Evolutionary conservation across 2,888 invertebrate species (phyloP).

Genomic region (Tenthredo livida): DNA sequence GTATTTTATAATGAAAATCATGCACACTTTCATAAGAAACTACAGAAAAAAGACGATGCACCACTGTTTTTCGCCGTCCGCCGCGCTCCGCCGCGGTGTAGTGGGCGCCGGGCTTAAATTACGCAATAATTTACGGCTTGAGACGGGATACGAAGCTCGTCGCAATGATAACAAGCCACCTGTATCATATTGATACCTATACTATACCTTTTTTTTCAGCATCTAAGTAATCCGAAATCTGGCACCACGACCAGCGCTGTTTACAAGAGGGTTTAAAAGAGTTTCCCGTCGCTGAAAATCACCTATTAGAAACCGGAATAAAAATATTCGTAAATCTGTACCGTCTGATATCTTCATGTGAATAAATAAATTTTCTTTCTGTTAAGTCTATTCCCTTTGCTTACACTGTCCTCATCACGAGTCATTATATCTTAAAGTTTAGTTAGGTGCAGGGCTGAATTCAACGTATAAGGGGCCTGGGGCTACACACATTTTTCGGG

Average conservation of each 20-base stretch:
- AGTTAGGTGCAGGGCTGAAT: too few relatives aligned
- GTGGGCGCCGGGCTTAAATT: too few relatives aligned
- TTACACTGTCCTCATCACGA: neutral
- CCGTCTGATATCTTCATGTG: neutral
- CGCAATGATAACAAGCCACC: neutral
- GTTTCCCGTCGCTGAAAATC: neutral
- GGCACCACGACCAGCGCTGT: neutral
- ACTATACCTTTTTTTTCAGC: neutral
- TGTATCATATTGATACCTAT: neutral
- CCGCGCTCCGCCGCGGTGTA: too few relatives aligned
- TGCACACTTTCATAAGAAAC: too few relatives aligned
- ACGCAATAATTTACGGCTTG: neutral
- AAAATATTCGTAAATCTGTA: neutral
- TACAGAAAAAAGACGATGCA: too few relatives aligned
- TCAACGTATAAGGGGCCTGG: too few relatives aligned
- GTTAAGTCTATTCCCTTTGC: neutral
- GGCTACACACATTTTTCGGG: too few relatives aligned
- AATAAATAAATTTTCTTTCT: neutral
- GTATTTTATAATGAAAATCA: too few relatives aligned
- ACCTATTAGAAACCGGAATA: neutral
- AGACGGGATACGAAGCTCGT: neutral
- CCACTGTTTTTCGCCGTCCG: too few relatives aligned
- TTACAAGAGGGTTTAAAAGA: neutral
- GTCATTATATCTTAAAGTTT: neutral
- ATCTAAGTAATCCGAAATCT: neutral